Evolutionary conservation across 64 coral and sea anemone species (phyloP), one percentile per base, ranked within the genome.

Genomic region (Hydrozoanthus tunicans): DNA sequence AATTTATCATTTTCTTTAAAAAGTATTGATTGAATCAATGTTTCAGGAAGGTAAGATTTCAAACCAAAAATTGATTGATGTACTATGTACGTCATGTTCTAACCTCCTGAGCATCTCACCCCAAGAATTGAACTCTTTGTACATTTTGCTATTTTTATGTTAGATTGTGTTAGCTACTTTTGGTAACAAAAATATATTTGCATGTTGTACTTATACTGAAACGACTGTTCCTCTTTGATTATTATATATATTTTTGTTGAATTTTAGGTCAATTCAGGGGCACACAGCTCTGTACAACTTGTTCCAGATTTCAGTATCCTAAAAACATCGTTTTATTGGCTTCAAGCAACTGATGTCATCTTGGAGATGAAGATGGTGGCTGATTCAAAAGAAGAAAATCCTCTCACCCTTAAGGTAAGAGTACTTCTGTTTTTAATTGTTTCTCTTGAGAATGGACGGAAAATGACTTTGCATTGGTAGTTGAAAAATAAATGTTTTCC

Each of bases 291-390:
- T 56, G 64, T 85, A 14, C 62, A 53, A 14, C 62, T 85, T 63
- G 63, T 85, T 55, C 82, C 82, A 15, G 82, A 85, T 56, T 85
- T 85, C 17, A 67, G 15, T 32, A n/a, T 85, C 7, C 15, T 23
- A n/a, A 58, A 85, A 32, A 70, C 64, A 85, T 54, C 63, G 55
- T 85, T 85, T 52, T 70, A 56, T 56, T 85, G 82, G 82, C 64
- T 85, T 54, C 82, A 85, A 70, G 82, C 82, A 85, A 57, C 62
- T 57, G 63, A 70, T 58, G 51, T 85, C 51, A 14, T 66, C 26
- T 20, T 85, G 5, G 64, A 70, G 17, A 56, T n/a, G 20, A 85
- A 56, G 17, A 85, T 85, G 51, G 5, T 55, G 10, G 53, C 62
- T 11, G 63, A 63, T 55, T 85, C 82, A 56, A 51, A 69, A 56